Percentiles rank a stretch among this genome's conserved stretches.
phyloP scores from a whole-genome alignment of 1,140 invertebrate genomes.

The Ganaspis sp. region DNA sequence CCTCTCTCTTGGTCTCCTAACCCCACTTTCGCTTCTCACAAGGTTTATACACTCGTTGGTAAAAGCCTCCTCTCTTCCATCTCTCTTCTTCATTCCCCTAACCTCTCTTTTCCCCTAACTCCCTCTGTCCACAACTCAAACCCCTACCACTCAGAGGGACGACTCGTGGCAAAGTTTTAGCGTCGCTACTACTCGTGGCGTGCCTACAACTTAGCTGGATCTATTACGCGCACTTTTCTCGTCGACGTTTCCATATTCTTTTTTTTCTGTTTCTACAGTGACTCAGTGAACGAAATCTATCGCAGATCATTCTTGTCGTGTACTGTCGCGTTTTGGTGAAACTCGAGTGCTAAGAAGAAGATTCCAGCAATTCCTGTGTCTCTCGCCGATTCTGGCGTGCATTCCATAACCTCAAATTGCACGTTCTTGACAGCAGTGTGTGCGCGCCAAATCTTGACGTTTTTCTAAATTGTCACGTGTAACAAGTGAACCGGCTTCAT shows the following conservation, averaged over 20 bases:
- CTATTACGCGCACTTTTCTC: constrained; percentile 68
- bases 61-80: constrained; percentile 36
- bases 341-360: background rate
- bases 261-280: constrained; percentile 31
- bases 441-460: constrained; percentile 42
- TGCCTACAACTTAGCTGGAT: constrained; percentile 69
- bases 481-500: constrained; percentile 39
- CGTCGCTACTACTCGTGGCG: constrained; percentile 69
- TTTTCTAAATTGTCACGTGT: constrained; percentile 33
- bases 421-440: constrained; percentile 45
- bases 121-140: constrained; percentile 49
- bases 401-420: constrained; percentile 56
- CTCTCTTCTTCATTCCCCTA: constrained; percentile 33
- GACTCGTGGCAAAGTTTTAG: constrained; percentile 73
- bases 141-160: constrained; percentile 48
- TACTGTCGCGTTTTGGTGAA: background rate
- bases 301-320: background rate
- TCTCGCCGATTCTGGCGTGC: constrained; percentile 30
- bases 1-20: constrained; percentile 32
- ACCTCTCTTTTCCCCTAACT: constrained; percentile 34
- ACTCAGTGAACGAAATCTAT: background rate
- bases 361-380: constrained; percentile 33
- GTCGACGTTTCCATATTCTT: constrained; percentile 38
- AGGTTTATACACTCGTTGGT: constrained; percentile 43
- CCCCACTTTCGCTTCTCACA: constrained; percentile 52